Evolutionary conservation across 2,888 invertebrate genomes (phyloP).

Genomic region (Himalopsyche anomala): DNA sequence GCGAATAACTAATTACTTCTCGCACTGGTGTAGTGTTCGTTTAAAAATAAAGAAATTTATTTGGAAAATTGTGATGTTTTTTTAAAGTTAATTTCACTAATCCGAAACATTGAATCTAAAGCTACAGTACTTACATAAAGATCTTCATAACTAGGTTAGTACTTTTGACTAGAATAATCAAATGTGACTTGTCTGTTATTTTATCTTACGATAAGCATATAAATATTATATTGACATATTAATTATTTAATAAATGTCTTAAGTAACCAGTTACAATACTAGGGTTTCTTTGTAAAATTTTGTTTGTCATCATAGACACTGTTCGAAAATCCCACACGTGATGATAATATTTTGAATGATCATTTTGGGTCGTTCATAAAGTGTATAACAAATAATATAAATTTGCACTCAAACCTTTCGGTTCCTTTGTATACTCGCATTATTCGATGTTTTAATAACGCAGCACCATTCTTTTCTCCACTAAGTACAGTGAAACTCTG

Average conservation of each 20-base stretch:
- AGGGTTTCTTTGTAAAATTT: background rate
- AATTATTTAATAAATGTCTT: background rate
- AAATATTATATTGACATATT: slow-evolving; percentile 32
- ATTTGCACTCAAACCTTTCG: background rate
- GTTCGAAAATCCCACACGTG: too few relatives aligned
- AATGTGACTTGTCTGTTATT: slow-evolving; percentile 21
- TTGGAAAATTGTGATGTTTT: too few relatives aligned
- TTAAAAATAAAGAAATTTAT: too few relatives aligned
- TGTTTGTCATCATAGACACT: too few relatives aligned
- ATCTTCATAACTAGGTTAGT: background rate
- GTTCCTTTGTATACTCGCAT: too few relatives aligned
- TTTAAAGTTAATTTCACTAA: too few relatives aligned
- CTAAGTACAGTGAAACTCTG: too few relatives aligned
- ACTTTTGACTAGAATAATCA: slow-evolving; percentile 15
- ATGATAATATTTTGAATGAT: background rate
- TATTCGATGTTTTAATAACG: too few relatives aligned
- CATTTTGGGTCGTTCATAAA: background rate
- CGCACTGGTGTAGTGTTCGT: too few relatives aligned
- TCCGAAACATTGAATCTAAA: too few relatives aligned
- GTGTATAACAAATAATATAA: background rate
- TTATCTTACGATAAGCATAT: slow-evolving; percentile 35
- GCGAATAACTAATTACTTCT: too few relatives aligned
- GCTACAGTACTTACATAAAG: background rate
- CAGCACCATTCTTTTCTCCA: too few relatives aligned
- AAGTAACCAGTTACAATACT: background rate